Percentiles rank a stretch among this genome's conserved stretches.
Conservation (phyloP, 2,797 vertebrate genomes). For the Enteromius thamalakanensis region DNA sequence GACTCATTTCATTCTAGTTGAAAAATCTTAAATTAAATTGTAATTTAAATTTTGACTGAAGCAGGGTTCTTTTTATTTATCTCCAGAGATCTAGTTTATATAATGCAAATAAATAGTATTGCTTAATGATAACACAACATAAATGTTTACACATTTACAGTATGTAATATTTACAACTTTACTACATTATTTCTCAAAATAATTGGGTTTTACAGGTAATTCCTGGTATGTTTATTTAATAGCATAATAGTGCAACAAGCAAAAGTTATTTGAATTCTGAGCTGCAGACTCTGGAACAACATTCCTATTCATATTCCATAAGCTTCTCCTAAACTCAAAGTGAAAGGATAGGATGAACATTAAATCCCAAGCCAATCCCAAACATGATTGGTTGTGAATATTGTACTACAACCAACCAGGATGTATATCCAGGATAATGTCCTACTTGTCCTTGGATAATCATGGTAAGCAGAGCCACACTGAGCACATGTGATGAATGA, state of each 20-base stretch:
- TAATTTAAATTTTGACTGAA: not conserved
- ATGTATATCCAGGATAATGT: not conserved
- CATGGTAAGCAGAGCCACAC: not conserved
- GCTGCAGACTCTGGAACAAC: not conserved
- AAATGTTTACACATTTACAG: not conserved
- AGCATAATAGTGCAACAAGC: not conserved
- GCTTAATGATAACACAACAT: not conserved
- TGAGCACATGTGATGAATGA: not conserved
- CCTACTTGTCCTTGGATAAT: constrained; percentile 5
- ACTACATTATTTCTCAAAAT: not conserved
- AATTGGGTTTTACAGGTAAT: not conserved
- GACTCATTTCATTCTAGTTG: not conserved
- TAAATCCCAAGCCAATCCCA: constrained; percentile 4
- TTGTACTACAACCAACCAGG: not conserved
- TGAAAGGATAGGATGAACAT: not conserved
- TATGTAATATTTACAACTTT: too few species aligned
- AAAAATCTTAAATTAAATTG: not conserved
- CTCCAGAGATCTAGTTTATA: not conserved
- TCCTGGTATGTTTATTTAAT: not conserved
- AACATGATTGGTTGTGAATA: not conserved
- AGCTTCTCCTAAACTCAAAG: constrained; percentile 11
- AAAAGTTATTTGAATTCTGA: not conserved
- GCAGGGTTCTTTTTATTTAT: not conserved
- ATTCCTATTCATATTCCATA: not conserved
- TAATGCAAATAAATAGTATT: too few species aligned